phyloP scores from a whole-genome alignment of 2,888 invertebrate species.

The Hoplodrina ambigua region DNA sequence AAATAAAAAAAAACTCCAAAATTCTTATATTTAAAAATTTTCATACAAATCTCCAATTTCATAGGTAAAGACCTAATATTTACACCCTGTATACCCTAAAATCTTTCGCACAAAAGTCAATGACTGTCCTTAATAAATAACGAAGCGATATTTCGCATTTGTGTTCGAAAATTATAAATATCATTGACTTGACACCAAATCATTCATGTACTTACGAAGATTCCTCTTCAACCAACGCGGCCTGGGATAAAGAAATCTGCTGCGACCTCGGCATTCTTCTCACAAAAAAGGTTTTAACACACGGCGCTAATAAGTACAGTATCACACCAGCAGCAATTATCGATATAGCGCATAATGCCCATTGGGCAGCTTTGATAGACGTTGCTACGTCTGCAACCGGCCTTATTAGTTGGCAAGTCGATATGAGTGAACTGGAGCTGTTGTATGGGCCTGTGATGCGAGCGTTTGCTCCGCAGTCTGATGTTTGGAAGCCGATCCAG shows the following conservation, averaged over 20 bases:
- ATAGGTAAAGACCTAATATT: too few relatives aligned
- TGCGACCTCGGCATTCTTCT: slow-evolving; percentile 73
- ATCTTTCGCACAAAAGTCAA: neutral
- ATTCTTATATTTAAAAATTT: too few relatives aligned
- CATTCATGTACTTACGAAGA: slow-evolving; percentile 54
- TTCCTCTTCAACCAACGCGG: slow-evolving; percentile 80
- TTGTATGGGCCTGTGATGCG: slow-evolving; percentile 83
- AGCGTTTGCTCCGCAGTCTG: slow-evolving; percentile 83
- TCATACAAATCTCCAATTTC: too few relatives aligned
- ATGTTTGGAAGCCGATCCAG: slow-evolving; percentile 85
- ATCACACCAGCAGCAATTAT: slow-evolving; percentile 79
- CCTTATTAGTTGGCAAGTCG: slow-evolving; percentile 71
- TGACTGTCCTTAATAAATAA: neutral
- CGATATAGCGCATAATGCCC: slow-evolving; percentile 80
- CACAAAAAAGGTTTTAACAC: slow-evolving; percentile 75
- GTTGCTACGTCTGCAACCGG: slow-evolving; percentile 72
- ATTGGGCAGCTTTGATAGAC: slow-evolving; percentile 83
- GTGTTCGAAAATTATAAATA: neutral
- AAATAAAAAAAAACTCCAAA: too few relatives aligned
- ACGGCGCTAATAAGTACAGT: slow-evolving; percentile 81
- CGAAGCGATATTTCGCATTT: neutral
- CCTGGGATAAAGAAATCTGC: slow-evolving; percentile 82
- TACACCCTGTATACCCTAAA: slow-evolving; percentile 32
- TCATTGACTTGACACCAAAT: slow-evolving; percentile 5
- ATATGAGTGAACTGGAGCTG: slow-evolving; percentile 70